Conservation (phyloP, 2,113 vertebrate species). For the Scatophagus argus region DNA sequence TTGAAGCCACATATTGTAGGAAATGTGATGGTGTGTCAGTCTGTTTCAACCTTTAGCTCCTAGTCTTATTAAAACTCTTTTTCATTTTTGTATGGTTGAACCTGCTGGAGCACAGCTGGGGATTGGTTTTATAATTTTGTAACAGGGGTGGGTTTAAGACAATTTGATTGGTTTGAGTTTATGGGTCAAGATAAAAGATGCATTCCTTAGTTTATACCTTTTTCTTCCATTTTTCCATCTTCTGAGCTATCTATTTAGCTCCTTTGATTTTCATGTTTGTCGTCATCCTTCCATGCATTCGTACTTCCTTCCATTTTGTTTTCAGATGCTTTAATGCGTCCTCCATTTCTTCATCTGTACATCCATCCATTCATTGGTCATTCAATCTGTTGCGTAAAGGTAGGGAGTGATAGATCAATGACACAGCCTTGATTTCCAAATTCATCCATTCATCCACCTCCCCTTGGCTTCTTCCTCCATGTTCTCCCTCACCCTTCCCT, state of each 20-base stretch:
- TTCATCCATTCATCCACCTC: conserved; percentile 39
- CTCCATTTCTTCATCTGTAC: conserved; percentile 60
- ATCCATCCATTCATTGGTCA: conserved; percentile 57
- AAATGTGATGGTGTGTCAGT: neutral
- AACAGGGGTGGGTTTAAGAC: conserved; percentile 23
- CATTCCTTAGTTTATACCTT: conserved; percentile 35
- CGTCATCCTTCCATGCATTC: conserved; percentile 45
- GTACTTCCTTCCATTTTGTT: conserved; percentile 26
- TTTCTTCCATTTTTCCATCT: conserved; percentile 23
- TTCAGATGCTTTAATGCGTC: conserved; percentile 44
- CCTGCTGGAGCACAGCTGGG: conserved; percentile 1
- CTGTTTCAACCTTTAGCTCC: neutral
- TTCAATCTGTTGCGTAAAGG: conserved; percentile 62
- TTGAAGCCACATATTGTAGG: conserved; percentile 14
- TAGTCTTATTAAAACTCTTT: neutral
- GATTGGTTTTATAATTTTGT: conserved; percentile 18
- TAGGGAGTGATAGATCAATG: conserved; percentile 59
- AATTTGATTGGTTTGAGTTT: conserved; percentile 48
- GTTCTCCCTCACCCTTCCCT: conserved; percentile 36
- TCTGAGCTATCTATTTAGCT: conserved; percentile 10
- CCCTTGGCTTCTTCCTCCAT: conserved; percentile 36
- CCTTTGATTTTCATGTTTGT: conserved; percentile 32
- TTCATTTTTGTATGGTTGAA: conserved; percentile 1
- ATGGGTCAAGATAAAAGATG: conserved; percentile 29
- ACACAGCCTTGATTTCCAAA: conserved; percentile 52